Evolutionary conservation across 2,888 invertebrate genomes (phyloP).

Genomic region (Synanthedon myopaeformis): DNA sequence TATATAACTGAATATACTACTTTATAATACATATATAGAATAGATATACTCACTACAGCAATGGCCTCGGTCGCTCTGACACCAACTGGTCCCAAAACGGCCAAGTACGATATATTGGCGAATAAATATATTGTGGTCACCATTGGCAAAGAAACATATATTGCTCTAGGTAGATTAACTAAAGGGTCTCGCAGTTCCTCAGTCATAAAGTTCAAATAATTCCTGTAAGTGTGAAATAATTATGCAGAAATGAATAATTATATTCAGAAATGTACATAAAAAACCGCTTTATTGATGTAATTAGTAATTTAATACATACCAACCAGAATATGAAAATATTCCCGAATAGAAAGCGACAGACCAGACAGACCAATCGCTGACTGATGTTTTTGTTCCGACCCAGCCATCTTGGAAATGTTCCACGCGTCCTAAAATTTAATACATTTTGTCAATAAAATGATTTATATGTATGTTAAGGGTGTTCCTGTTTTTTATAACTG

Average conservation of each 20-base stretch:
- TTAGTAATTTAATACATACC: constrained; percentile 60
- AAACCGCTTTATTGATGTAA: too few species aligned
- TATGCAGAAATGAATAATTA: not conserved
- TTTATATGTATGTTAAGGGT: not conserved
- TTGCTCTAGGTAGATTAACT: constrained; percentile 90
- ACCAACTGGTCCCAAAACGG: constrained; percentile 84
- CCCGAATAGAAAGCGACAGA: constrained; percentile 92
- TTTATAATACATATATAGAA: too few species aligned
- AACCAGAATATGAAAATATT: constrained; percentile 93
- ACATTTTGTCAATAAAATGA: not conserved
- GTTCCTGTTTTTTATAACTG: too few species aligned
- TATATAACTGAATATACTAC: too few species aligned
- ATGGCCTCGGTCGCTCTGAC: constrained; percentile 93
- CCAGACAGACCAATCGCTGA: constrained; percentile 88
- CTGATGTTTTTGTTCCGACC: constrained; percentile 79
- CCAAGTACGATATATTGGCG: constrained; percentile 90
- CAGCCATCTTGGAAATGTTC: constrained; percentile 84
- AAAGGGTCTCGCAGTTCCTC: constrained; percentile 90
- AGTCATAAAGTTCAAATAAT: constrained; percentile 93
- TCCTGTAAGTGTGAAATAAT: constrained; percentile 64
- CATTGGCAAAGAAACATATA: constrained; percentile 89
- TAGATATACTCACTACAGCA: constrained; percentile 81
- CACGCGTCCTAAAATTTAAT: constrained; percentile 68
- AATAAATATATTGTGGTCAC: constrained; percentile 90
- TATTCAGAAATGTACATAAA: not conserved